These are phyloP conservation scores for Psylliodes chrysocephalus DNA, from an alignment of 2,888 invertebrate species.

Conservation along the genomic window DNA sequence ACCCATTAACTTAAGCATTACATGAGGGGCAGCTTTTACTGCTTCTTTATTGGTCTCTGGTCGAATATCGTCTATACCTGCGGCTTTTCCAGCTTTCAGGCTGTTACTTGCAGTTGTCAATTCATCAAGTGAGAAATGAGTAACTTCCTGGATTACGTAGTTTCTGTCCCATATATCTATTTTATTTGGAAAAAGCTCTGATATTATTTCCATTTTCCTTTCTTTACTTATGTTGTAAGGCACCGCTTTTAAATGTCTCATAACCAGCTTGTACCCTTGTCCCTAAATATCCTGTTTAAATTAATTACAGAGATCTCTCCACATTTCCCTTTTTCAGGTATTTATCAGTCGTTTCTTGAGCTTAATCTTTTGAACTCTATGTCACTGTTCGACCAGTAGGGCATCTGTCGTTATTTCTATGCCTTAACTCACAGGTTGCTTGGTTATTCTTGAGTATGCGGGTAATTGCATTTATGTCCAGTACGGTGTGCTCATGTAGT, in stretches of 20 bases:
- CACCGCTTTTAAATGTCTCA: not conserved
- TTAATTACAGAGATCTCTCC: not conserved
- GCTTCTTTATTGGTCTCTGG: conserved; percentile 21
- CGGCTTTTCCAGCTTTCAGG: conserved; percentile 22
- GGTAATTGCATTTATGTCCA: not conserved
- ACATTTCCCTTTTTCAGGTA: not conserved
- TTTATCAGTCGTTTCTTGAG: conserved; percentile 1
- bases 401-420: not conserved
- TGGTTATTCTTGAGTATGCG: not conserved
- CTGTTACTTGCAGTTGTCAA: conserved; percentile 1
- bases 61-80: conserved; percentile 26
- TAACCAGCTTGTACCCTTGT: conserved; percentile 5
- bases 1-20: too few relatives aligned
- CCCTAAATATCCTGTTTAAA: conserved; percentile 7
- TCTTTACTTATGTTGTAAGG: not conserved
- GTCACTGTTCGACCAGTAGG: conserved; percentile 3
- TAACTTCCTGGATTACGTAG: not conserved
- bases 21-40: not conserved
- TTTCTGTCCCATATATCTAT: conserved; percentile 6
- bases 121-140: conserved; percentile 12
- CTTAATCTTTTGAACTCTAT: not conserved
- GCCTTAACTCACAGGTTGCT: not conserved
- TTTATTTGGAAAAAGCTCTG: conserved; percentile 5
- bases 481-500: not conserved
- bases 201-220: conserved; percentile 2